A percentile compares a stretch with the other conserved stretches of the same genome.
Conservation (phyloP, 2,113 vertebrate species). For the Indicator indicator region DNA sequence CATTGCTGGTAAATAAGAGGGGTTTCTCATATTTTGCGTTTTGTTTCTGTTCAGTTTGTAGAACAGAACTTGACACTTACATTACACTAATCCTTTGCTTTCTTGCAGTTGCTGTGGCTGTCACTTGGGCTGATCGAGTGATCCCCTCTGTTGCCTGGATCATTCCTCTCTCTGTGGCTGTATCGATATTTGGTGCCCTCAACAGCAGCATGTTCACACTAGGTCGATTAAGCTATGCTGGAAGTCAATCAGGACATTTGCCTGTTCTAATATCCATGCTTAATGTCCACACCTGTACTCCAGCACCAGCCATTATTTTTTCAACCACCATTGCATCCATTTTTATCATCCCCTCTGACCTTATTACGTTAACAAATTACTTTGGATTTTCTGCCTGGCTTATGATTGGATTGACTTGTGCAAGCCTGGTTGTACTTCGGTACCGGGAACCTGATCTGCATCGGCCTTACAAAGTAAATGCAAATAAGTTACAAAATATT, state of each 20-base stretch:
- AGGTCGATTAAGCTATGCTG: conserved; percentile 70
- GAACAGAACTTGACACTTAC: background rate
- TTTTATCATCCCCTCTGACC: conserved; percentile 75
- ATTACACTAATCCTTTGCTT: background rate
- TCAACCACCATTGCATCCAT: conserved; percentile 69
- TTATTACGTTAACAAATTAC: conserved; percentile 74
- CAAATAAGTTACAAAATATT: background rate
- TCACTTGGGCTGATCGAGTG: conserved; percentile 75
- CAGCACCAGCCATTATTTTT: conserved; percentile 74
- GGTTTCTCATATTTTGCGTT: background rate
- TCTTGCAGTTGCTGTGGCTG: conserved; percentile 76
- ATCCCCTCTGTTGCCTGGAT: conserved; percentile 75
- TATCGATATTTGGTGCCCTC: conserved; percentile 77
- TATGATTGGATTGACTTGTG: conserved; percentile 68
- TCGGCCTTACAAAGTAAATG: conserved; percentile 76
- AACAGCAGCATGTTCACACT: conserved; percentile 71
- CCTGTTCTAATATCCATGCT: conserved; percentile 76
- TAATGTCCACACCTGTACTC: conserved; percentile 63
- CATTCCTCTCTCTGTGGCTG: conserved; percentile 70
- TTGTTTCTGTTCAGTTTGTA: background rate
- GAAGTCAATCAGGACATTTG: conserved; percentile 74
- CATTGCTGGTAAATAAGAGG: background rate
- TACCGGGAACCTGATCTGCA: conserved; percentile 70
- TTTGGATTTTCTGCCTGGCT: conserved; percentile 73
- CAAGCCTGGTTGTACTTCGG: conserved; percentile 72